A percentile compares a stretch with the other conserved stretches of the same genome.
phyloP scores from a whole-genome alignment of 1,140 invertebrate species.

The Bombus impatiens region DNA sequence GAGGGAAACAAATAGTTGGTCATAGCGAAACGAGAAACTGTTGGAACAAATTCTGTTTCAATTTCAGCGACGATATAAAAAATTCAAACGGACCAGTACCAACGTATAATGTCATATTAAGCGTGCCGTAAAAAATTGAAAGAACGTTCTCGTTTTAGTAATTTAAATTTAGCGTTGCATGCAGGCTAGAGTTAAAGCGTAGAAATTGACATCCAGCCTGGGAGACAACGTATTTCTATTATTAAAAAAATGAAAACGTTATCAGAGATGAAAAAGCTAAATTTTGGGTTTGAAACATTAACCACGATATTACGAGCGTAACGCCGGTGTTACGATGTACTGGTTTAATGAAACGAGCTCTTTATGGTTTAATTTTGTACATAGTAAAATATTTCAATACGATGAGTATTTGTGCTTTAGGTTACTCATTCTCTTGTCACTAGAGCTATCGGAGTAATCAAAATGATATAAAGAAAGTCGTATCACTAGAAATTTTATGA shows the following conservation, averaged over 20 bases:
- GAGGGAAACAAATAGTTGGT: background rate
- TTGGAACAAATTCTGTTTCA: conserved; percentile 17
- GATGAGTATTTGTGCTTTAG: background rate
- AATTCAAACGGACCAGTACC: background rate
- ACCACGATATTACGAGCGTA: background rate
- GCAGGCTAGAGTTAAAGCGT: background rate
- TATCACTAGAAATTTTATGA: background rate
- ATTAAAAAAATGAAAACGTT: conserved; percentile 1
- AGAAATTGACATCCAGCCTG: background rate
- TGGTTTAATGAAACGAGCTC: background rate
- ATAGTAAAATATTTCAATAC: background rate
- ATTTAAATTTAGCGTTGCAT: conserved; percentile 9
- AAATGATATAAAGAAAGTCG: background rate
- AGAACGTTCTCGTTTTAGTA: background rate
- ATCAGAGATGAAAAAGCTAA: background rate
- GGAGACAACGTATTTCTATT: background rate
- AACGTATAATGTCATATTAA: background rate
- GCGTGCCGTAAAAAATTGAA: background rate
- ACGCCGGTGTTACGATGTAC: background rate
- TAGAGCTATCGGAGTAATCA: background rate
- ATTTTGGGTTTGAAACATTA: background rate
- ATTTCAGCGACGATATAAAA: background rate
- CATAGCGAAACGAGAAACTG: background rate
- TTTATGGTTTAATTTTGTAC: background rate
- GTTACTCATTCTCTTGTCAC: background rate